Evolutionary conservation across 2,113 vertebrate genomes (phyloP).

Genomic region (Raja brachyura): DNA sequence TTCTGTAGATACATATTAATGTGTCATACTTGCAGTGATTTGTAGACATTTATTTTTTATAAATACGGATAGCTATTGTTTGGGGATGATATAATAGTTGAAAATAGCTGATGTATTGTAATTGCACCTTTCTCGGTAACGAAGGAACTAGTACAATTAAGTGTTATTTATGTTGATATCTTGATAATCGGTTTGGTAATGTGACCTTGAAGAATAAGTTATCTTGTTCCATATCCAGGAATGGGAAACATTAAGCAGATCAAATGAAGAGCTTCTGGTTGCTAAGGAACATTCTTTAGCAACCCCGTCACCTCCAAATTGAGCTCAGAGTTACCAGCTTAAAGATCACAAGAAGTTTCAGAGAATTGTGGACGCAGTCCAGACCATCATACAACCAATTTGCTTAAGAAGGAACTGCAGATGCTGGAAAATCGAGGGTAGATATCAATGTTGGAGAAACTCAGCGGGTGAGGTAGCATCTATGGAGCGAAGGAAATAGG

Average conservation of each 20-base stretch:
- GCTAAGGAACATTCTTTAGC: neutral
- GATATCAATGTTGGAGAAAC: too few species aligned
- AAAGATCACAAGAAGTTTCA: too few species aligned
- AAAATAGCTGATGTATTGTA: neutral
- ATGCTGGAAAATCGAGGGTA: too few species aligned
- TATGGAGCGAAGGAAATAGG: too few species aligned
- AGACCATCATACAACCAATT: too few species aligned
- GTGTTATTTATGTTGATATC: slow-evolving; percentile 15
- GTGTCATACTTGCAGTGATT: neutral
- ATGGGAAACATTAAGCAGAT: neutral
- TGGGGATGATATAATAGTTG: neutral
- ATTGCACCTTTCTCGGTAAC: slow-evolving; percentile 1
- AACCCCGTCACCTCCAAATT: neutral
- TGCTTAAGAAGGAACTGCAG: too few species aligned
- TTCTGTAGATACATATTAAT: neutral
- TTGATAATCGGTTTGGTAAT: slow-evolving; percentile 20
- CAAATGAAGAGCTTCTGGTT: neutral
- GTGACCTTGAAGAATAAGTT: neutral
- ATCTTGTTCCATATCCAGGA: neutral
- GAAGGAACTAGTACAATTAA: neutral
- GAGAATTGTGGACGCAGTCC: too few species aligned
- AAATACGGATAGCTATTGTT: slow-evolving; percentile 4
- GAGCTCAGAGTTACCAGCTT: neutral
- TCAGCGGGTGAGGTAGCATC: too few species aligned
- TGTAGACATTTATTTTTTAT: neutral